Evolutionary conservation across 2,888 invertebrate genomes (phyloP).

Genomic region (Idaea dimidiata): DNA sequence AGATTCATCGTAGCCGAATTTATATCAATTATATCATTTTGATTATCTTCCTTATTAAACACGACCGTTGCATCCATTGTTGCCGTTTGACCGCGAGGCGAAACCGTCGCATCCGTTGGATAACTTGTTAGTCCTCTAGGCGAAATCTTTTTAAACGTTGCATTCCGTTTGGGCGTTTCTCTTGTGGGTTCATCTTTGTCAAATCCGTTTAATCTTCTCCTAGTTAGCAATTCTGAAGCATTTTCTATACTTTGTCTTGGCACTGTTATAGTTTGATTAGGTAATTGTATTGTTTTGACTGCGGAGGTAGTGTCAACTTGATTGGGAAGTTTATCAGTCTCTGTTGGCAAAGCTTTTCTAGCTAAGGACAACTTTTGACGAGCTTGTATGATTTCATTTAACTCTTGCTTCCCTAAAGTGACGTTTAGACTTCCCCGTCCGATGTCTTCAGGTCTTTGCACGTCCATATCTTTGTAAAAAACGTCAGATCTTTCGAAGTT

Average conservation of each 20-base stretch:
- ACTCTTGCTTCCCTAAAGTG: constrained; percentile 68
- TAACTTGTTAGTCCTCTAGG: constrained; percentile 36
- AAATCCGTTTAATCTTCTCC: constrained; percentile 58
- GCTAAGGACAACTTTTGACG: constrained; percentile 70
- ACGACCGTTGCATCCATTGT: constrained; percentile 65
- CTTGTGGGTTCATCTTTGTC: constrained; percentile 54
- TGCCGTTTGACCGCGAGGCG: constrained; percentile 40
- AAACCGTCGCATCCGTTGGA: constrained; percentile 58
- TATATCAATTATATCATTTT: constrained; percentile 71
- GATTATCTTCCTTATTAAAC: constrained; percentile 58
- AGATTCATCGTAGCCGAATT: constrained; percentile 71
- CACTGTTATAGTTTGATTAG: constrained; percentile 70
- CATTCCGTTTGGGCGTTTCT: constrained; percentile 61
- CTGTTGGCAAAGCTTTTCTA: constrained; percentile 62
- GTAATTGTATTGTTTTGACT: constrained; percentile 65
- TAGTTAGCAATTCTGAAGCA: constrained; percentile 64
- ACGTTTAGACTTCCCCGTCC: constrained; percentile 62
- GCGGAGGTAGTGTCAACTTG: constrained; percentile 54
- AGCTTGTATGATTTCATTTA: constrained; percentile 74
- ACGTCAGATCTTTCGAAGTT: constrained; percentile 70
- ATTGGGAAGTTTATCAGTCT: constrained; percentile 52
- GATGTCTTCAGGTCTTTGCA: constrained; percentile 51
- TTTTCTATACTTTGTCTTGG: constrained; percentile 69
- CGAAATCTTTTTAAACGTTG: constrained; percentile 62
- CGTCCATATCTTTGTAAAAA: constrained; percentile 67